A percentile compares a stretch with the other conserved stretches of the same genome.
Conservation (phyloP, 2,888 invertebrate species). For the Pherbina coryleti region DNA sequence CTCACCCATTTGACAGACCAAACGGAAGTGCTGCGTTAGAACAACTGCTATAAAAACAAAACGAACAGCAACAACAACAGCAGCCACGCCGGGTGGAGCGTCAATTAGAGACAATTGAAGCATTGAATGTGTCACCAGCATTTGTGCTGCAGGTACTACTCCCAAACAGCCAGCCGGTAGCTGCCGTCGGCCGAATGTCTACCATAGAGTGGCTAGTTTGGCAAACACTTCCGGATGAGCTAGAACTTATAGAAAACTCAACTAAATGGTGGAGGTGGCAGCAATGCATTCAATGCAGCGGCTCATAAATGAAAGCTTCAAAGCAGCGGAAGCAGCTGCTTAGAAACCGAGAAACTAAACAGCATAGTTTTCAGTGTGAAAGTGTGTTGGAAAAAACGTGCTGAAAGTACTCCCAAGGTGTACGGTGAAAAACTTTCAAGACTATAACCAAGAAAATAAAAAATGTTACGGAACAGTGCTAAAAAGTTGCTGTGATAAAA, state of each 20-base stretch:
- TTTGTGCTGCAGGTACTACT: slow-evolving; percentile 1
- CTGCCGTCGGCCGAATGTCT: background rate
- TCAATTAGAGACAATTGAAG: slow-evolving; percentile 50
- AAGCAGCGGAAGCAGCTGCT: background rate
- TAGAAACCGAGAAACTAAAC: too few relatives aligned
- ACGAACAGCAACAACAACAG: slow-evolving; percentile 19
- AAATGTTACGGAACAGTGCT: too few relatives aligned
- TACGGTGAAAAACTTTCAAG: too few relatives aligned
- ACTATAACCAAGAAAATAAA: too few relatives aligned
- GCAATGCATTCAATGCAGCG: background rate
- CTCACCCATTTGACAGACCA: slow-evolving; percentile 39
- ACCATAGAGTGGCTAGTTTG: background rate
- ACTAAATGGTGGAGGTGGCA: background rate
- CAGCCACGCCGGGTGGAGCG: slow-evolving; percentile 45
- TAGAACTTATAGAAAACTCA: background rate
- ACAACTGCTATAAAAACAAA: slow-evolving; percentile 23
- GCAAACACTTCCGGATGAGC: background rate
- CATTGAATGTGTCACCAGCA: background rate
- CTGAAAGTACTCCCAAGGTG: too few relatives aligned
- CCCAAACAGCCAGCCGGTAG: background rate
- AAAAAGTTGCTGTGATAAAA: too few relatives aligned
- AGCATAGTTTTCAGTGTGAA: too few relatives aligned
- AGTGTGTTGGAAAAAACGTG: too few relatives aligned
- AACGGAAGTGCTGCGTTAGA: slow-evolving; percentile 46
- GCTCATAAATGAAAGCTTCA: background rate